These are phyloP conservation scores for Formica aserva DNA, from an alignment of 2,888 invertebrate genomes.

Conservation along the genomic window DNA sequence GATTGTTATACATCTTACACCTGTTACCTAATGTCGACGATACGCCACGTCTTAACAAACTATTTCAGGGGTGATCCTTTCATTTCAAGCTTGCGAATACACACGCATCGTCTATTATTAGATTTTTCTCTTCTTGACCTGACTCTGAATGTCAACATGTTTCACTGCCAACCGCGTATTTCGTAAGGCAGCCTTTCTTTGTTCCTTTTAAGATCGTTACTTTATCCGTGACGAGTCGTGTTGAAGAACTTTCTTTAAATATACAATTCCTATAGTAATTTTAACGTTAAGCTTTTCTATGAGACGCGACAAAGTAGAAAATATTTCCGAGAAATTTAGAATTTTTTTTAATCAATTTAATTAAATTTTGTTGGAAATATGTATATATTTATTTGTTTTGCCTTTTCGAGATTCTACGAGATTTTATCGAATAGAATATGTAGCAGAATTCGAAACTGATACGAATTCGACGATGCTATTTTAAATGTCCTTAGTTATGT, in stretches of 20 bases:
- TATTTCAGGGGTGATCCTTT: conserved; percentile 72
- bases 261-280: neutral
- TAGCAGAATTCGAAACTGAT: neutral
- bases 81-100: conserved; percentile 32
- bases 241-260: neutral
- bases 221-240: neutral
- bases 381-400: neutral
- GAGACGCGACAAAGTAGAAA: neutral
- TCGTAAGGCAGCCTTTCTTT: neutral
- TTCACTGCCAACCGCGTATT: neutral
- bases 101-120: conserved; percentile 56
- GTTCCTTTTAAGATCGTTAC: neutral
- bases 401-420: neutral
- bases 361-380: neutral
- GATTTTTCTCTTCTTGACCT: conserved; percentile 29
- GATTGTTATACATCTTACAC: conserved; percentile 56
- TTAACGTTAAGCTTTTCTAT: neutral
- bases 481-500: conserved; percentile 21
- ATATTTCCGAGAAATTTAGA: neutral
- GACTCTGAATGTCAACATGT: conserved; percentile 13
- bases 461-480: conserved; percentile 5
- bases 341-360: neutral
- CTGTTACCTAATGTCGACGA: conserved; percentile 77
- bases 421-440: neutral
- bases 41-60: conserved; percentile 73